phyloP scores from a whole-genome alignment of 2,113 vertebrate species.

The Plotosus lineatus region DNA sequence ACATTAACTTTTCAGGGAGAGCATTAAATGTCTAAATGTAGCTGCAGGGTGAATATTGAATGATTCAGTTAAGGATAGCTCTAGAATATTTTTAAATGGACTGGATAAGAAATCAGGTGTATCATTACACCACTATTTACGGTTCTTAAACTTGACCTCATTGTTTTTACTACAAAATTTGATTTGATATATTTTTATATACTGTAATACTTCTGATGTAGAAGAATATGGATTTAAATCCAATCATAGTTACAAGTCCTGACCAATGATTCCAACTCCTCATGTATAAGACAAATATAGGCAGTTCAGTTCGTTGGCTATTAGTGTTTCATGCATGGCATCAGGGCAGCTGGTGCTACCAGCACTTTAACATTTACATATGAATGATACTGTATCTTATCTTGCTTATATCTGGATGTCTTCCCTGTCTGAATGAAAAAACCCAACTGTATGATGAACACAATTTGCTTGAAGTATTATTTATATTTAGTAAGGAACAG shows the following conservation, averaged over 20 bases:
- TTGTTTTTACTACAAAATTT: too few species aligned
- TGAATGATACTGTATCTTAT: not conserved
- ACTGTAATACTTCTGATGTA: too few species aligned
- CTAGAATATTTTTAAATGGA: not conserved
- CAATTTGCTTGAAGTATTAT: not conserved
- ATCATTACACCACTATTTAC: not conserved
- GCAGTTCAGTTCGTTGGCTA: not conserved
- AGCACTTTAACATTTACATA: not conserved
- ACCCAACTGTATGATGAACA: not conserved
- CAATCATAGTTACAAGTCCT: too few species aligned
- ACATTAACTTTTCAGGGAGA: not conserved
- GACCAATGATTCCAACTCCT: not conserved
- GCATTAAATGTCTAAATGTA: not conserved
- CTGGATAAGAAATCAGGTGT: not conserved
- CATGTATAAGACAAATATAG: not conserved
- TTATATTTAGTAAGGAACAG: too few species aligned
- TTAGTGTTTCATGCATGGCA: not conserved
- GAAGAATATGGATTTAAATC: too few species aligned
- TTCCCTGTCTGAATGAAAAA: not conserved
- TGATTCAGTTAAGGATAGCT: not conserved
- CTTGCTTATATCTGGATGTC: not conserved
- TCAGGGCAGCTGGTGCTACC: not conserved
- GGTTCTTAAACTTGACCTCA: not conserved
- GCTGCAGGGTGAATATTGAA: not conserved
- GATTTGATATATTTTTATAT: too few species aligned